A percentile compares a stretch with the other conserved stretches of the same genome.
Evolutionary conservation across 2,113 vertebrate species (phyloP).

Genomic region (Cryptomyrus ogoouensis): DNA sequence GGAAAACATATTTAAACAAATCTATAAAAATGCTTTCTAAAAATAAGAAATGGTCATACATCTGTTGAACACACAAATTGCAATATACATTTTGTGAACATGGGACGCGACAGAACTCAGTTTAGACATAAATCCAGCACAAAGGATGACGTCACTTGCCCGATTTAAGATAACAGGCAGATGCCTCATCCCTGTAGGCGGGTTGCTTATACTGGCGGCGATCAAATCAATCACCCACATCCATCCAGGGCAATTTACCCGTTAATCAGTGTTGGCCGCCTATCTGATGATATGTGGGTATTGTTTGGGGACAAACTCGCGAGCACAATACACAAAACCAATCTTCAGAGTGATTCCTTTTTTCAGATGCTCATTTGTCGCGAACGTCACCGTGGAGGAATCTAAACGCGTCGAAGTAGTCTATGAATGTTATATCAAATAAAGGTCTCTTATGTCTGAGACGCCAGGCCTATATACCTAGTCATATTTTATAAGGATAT

Average conservation of each 20-base stretch:
- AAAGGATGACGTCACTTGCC: too few relatives aligned
- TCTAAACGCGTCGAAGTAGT: slow-evolving; percentile 43
- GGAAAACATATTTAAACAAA: background rate
- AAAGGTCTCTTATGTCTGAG: slow-evolving; percentile 37
- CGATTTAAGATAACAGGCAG: background rate
- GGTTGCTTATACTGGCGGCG: background rate
- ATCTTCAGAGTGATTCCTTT: slow-evolving; percentile 44
- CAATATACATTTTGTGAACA: background rate
- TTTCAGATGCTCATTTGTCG: slow-evolving; percentile 51
- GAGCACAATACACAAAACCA: slow-evolving; percentile 46
- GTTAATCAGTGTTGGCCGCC: background rate
- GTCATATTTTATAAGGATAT: slow-evolving; percentile 42
- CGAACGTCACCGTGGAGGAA: slow-evolving; percentile 47
- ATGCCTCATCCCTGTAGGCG: background rate
- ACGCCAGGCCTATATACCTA: background rate
- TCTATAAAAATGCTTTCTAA: background rate
- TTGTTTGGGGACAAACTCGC: slow-evolving; percentile 9
- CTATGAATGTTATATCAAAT: slow-evolving; percentile 37
- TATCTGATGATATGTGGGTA: slow-evolving; percentile 3
- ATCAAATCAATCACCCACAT: slow-evolving; percentile 6
- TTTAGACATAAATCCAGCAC: background rate
- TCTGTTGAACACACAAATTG: background rate
- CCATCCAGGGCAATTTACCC: slow-evolving; percentile 8
- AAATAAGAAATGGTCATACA: background rate
- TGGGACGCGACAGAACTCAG: background rate